Evolutionary conservation across 2,888 invertebrate genomes (phyloP), one percentile per base, ranked within the genome.

Genomic region (Xanthorhoe designata): DNA sequence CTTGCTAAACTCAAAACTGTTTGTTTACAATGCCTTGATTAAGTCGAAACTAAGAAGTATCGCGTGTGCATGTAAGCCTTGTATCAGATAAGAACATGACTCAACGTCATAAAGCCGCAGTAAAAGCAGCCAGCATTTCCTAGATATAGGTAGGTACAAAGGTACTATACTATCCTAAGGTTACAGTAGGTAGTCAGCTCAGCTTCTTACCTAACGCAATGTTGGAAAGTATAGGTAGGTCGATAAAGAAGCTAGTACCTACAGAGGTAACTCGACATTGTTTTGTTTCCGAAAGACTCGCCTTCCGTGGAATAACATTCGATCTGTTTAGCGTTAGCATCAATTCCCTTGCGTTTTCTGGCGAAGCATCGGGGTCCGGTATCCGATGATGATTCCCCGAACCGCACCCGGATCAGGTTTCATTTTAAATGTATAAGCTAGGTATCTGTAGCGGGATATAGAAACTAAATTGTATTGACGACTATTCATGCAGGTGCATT

Each of bases 81-180:
- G 9, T 15, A 61, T 54, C 61, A 61, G 61, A 49, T 55, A 55
- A 55, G 19, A 49, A 35, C 54, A 50, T 61, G 61, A 54, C 54
- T 61, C 61, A 61, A 50, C 55, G 50, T 55, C 61, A 50, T 55
- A 54, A 53, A 61, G 32, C 42, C 8, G 45, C 53, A 42, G 42
- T 45, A 52, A 47, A 51, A 51, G 35, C 35, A 35, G 35, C 35
- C 35, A 5, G 35, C 35, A 38, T 10, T 38, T 32, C 32, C 32
- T 32, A 32, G 24, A 24, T 24, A 4, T 24, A 4, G 24, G 24
- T 24, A 35, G 7, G 35, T 35, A 7, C 35, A 8, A 1, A 9
- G 5, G 1, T 8, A 6, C 35, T 35, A 35, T 35, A 35, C 35
- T 24, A 24, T 24, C 32, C 32, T 32, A 4, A 32, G 7, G 32